phyloP scores from a whole-genome alignment of 2,797 vertebrate genomes.

The Falco naumanni region DNA sequence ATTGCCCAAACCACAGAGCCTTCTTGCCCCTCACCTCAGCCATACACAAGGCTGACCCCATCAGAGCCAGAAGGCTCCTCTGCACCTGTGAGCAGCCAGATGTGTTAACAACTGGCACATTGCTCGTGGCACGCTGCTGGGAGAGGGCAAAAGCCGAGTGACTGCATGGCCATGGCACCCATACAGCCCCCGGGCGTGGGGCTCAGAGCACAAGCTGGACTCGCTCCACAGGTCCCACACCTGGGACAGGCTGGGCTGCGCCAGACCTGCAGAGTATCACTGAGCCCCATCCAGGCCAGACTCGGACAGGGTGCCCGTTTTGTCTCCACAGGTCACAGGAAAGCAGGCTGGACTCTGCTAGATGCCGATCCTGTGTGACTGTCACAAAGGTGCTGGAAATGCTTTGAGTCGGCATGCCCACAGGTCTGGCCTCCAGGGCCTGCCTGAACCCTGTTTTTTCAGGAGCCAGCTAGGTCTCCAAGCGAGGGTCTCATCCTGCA shows the following conservation, averaged over 20 bases:
- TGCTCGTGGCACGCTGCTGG: not conserved
- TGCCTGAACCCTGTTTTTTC: not conserved
- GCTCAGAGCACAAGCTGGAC: not conserved
- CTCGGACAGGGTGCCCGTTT: not conserved
- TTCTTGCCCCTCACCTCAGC: not conserved
- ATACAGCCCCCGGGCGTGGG: fast-evolving
- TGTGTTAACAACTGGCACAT: not conserved
- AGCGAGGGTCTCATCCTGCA: not conserved
- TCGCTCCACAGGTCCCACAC: not conserved
- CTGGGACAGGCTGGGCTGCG: not conserved
- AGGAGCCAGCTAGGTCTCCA: not conserved
- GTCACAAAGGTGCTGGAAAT: not conserved
- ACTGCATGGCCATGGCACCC: not conserved
- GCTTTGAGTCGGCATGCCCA: fast-evolving
- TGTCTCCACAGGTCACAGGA: not conserved
- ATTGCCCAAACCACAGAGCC: not conserved
- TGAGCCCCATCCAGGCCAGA: not conserved
- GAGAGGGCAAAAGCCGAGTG: not conserved
- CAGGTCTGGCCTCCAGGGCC: fast-evolving
- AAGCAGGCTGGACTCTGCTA: not conserved
- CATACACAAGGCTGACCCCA: not conserved
- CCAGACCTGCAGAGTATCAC: not conserved
- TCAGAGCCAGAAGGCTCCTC: not conserved
- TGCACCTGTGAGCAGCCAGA: not conserved
- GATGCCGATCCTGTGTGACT: not conserved